These are phyloP conservation scores for Toxotes lorentzi DNA, from an alignment of 2,797 vertebrate species.

Conservation along the genomic window DNA sequence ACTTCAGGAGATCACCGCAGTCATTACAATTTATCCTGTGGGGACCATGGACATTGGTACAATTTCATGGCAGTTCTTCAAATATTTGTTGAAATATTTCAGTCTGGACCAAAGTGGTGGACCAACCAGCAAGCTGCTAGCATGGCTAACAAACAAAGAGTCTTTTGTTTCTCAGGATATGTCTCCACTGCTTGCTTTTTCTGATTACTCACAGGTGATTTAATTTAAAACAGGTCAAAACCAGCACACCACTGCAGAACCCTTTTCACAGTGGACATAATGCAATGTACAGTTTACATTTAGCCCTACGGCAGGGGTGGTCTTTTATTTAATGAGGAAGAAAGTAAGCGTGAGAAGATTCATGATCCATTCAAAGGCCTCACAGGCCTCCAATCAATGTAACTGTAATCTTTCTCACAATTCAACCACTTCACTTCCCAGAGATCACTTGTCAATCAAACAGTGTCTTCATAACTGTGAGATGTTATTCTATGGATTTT, in stretches of 20 bases:
- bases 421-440: no score
- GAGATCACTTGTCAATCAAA: slow-evolving; percentile 2
- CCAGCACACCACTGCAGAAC: not conserved
- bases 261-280: no score
- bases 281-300: not conserved
- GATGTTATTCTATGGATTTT: not conserved
- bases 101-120: not conserved
- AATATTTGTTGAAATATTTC: slow-evolving; percentile 16
- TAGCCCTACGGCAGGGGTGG: not conserved
- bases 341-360: not conserved
- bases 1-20: slow-evolving; percentile 29
- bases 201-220: not conserved
- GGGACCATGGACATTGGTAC: slow-evolving; percentile 7
- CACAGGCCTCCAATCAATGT: no score
- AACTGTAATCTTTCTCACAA: not conserved
- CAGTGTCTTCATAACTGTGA: not conserved
- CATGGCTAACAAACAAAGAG: not conserved
- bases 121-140: not conserved
- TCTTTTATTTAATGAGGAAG: not conserved
- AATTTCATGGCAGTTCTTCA: slow-evolving; percentile 7
- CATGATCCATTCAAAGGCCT: no score
- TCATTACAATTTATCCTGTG: slow-evolving; percentile 25
- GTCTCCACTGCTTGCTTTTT: not conserved
- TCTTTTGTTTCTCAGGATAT: not conserved
- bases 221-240: no score